These are phyloP conservation scores for Drosophila fuyamai DNA, from an alignment of 1,140 invertebrate genomes.

Conservation along the genomic window DNA sequence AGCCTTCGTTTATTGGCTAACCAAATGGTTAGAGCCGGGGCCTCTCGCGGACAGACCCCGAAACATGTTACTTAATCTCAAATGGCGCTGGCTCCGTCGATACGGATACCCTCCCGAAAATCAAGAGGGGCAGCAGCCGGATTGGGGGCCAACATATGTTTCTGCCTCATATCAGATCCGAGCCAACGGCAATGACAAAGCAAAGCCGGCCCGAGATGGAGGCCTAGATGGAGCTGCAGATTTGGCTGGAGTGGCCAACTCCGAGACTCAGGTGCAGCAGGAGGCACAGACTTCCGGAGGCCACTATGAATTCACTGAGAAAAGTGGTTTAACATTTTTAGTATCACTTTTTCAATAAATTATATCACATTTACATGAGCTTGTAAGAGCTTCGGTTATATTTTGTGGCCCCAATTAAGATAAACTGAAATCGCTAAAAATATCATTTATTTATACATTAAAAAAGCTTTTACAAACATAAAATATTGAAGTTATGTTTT, in stretches of 20 bases:
- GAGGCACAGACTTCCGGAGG: constrained; percentile 47
- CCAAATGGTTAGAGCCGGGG: constrained; percentile 43
- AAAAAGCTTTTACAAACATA: no score
- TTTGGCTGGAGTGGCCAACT: constrained; percentile 16
- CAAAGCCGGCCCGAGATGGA: constrained; percentile 39
- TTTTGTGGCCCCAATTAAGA: no score
- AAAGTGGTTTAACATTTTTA: background rate
- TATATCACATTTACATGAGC: no score
- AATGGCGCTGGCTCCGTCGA: constrained; percentile 69
- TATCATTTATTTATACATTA: no score
- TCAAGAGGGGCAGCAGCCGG: constrained; percentile 44
- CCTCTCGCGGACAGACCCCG: constrained; percentile 29
- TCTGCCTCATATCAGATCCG: constrained; percentile 69
- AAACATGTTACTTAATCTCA: constrained; percentile 76
- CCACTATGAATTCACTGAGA: constrained; percentile 12
- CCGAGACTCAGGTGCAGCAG: constrained; percentile 38
- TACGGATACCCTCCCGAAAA: constrained; percentile 47
- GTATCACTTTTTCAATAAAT: background rate
- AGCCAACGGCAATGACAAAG: constrained; percentile 77
- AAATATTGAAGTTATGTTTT: no score
- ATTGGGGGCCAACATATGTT: constrained; percentile 78
- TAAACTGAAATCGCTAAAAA: no score
- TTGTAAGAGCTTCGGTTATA: no score
- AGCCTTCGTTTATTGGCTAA: constrained; percentile 78
- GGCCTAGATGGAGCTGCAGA: constrained; percentile 13